Evolutionary conservation across 1,140 invertebrate species (phyloP), one percentile per base, ranked within the genome.

Genomic region (Panagrolaimus sp.): DNA sequence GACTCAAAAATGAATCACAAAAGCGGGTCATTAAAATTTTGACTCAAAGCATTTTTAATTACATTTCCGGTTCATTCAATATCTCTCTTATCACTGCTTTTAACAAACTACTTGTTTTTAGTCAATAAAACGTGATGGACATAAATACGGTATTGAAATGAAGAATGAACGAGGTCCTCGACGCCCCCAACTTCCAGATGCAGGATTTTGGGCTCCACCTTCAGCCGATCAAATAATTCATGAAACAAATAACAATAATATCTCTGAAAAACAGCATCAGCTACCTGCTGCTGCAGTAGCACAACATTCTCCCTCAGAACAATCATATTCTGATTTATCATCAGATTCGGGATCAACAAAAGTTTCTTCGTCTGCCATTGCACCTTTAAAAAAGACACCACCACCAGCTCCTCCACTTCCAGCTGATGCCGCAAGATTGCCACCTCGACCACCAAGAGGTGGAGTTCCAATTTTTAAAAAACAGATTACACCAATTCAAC

Each of bases 61-160:
- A 38, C 31, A 4, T 7, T 38, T 4, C 7, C 7, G 31, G 2
- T 4, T 38, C 31, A 38, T 38, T 38, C 31, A n/a, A n/a, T n/a
- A n/a, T n/a, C n/a, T n/a, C n/a, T n/a, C n/a, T n/a, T n/a, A n/a
- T n/a, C n/a, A n/a, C n/a, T n/a, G n/a, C n/a, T n/a, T n/a, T n/a
- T n/a, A n/a, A n/a, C n/a, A n/a, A n/a, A n/a, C 7, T 11, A 27
- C 5, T 57, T 23, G 0, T 11, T 57, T 57, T 57, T 27, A 57
- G 51, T 57, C 51, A 27, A 57, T 57, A 1, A 57, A 57, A 57
- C 51, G 51, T 9, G 51, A 57, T 27, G 51, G 51, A 14, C 20
- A 57, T 25, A 57, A 57, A 27, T 57, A 57, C n/a, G 51, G 51
- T 27, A 57, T 57, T 13, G 20, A 57, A 16, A 57, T 57, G 51